A percentile compares a stretch with the other conserved stretches of the same genome.
Conservation (phyloP, 2,113 vertebrate genomes). For the Paedocypris sp. region DNA sequence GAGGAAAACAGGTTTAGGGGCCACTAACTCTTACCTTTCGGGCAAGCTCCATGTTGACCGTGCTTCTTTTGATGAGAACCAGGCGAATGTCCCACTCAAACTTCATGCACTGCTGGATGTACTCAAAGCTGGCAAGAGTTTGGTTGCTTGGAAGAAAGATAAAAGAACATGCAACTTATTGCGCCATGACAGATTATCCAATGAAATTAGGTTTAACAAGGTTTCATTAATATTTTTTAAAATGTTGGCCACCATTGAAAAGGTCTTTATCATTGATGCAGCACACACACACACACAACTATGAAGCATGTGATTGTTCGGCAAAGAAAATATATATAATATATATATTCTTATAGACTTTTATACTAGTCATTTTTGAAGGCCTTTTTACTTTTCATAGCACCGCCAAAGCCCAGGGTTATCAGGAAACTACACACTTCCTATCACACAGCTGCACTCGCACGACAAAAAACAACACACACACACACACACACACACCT, state of each 20-base stretch:
- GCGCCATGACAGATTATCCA: neutral
- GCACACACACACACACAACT: no score
- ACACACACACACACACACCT: neutral
- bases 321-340: no score
- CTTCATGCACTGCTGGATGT: slow-evolving; percentile 85
- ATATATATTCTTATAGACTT: no score
- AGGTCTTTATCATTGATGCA: no score
- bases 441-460: slow-evolving; percentile 30
- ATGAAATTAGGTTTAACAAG: no score
- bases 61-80: slow-evolving; percentile 64
- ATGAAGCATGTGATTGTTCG: slow-evolving; percentile 1
- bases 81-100: slow-evolving; percentile 79
- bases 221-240: no score
- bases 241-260: no score
- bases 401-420: slow-evolving; percentile 23
- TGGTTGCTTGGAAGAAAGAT: slow-evolving; percentile 60
- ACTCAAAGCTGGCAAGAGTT: slow-evolving; percentile 78
- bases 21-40: slow-evolving; percentile 61
- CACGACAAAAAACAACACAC: slow-evolving; percentile 17
- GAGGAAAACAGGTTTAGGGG: neutral
- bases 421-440: slow-evolving; percentile 42
- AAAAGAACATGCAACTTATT: neutral
- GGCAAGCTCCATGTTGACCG: slow-evolving; percentile 63
- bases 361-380: no score
- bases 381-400: slow-evolving; percentile 15